These are phyloP conservation scores for Catostylus mosaicus DNA, from an alignment of 30 jellyfish, hydroid and myxozoan genomes.

Conservation along the genomic window DNA sequence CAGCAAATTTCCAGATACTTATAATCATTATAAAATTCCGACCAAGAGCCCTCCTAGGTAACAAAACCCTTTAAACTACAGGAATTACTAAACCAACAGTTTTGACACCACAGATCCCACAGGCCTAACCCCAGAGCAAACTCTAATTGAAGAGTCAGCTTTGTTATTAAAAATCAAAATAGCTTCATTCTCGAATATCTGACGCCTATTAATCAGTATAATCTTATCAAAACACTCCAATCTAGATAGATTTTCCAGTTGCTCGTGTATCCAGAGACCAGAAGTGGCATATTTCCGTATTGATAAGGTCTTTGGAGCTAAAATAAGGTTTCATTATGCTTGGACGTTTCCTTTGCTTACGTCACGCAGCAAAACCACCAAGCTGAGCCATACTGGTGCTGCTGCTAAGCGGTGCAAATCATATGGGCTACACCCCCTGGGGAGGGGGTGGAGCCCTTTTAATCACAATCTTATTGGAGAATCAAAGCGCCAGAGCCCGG, in stretches of 20 bases:
- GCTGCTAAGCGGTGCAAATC: background rate
- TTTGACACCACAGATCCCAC: background rate
- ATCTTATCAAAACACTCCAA: background rate
- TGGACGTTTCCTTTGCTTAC: no score
- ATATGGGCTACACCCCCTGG: no score
- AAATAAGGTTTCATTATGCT: background rate
- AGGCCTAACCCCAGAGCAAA: background rate
- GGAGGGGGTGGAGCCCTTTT: no score
- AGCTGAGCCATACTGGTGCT: background rate
- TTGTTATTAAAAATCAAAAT: background rate
- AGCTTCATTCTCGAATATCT: background rate
- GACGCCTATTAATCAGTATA: background rate
- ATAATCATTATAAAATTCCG: no score
- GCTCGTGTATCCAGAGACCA: background rate
- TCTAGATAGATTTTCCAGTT: background rate
- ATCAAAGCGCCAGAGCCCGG: no score
- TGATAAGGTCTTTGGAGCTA: background rate
- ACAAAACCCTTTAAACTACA: background rate
- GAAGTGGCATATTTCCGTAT: background rate
- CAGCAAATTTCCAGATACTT: no score
- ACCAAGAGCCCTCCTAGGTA: no score
- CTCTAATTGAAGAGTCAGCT: background rate
- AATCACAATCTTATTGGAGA: no score
- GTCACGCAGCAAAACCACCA: no score
- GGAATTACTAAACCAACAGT: conserved; percentile 1